Conservation (phyloP, 1,140 invertebrate species). For the Homalodisca vitripennis region DNA sequence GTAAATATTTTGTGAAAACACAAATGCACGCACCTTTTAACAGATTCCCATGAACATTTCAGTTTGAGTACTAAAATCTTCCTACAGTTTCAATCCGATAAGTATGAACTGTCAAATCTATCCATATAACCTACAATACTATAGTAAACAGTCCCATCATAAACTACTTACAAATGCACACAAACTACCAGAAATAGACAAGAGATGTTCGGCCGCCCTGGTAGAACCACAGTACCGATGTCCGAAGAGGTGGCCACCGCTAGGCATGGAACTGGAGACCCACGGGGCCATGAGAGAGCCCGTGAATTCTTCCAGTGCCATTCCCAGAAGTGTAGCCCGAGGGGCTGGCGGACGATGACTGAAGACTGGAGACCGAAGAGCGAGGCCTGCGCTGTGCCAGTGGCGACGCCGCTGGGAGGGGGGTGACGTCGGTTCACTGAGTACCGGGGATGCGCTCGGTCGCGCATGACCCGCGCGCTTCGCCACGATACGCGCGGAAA, state of each 20-base stretch:
- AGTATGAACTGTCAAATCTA: too few species aligned
- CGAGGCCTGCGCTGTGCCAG: neutral
- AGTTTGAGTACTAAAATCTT: too few species aligned
- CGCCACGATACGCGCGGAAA: conserved; percentile 26
- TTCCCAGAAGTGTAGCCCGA: conserved; percentile 37
- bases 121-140: too few species aligned
- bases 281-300: conserved; percentile 43
- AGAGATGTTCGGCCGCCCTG: neutral
- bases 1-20: too few species aligned
- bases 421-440: conserved; percentile 28
- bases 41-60: too few species aligned
- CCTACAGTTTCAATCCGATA: too few species aligned
- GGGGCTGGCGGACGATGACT: neutral
- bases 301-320: conserved; percentile 49
- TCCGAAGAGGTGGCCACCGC: conserved; percentile 22
- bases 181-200: neutral
- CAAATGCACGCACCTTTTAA: too few species aligned
- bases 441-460: conserved; percentile 40
- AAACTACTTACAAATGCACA: too few species aligned
- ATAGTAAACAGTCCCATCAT: too few species aligned
- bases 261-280: conserved; percentile 44
- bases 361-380: neutral
- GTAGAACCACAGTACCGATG: neutral
- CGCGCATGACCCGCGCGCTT: conserved; percentile 37
- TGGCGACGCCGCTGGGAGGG: conserved; percentile 1